Evolutionary conservation across 2,797 vertebrate species (phyloP), one percentile per base, ranked within the genome.

Genomic region (Catharus ustulatus): DNA sequence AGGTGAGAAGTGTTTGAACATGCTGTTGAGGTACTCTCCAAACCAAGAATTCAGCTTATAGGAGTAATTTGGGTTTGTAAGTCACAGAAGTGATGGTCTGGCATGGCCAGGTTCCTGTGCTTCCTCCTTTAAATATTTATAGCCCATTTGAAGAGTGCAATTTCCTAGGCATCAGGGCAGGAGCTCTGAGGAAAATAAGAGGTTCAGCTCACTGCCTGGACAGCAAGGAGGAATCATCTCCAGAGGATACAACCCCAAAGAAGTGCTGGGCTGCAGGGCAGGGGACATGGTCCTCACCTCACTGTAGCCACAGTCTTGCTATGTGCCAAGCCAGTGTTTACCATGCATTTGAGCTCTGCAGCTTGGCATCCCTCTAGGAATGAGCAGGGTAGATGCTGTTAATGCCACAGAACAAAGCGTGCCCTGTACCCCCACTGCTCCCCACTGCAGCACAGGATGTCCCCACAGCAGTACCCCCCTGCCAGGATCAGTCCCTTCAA

Each of bases 231-330:
- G 21, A 22, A 64, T 68, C 0, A 0, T 38, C 38, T 61, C 26
- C 2, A 0, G 16, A 42, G 38, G 23, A 71, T 22, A 34, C 1
- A 1, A 9, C 7, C 23, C 36, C 2, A 0, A 76, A 52, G 26
- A 67, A 55, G 4, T 8, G 34, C 51, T 54, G 74, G 66, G 26
- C 62, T 69, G n/a, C 20, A 45, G 42, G 48, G 63, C 55, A 79
- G 32, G 52, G 55, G 8, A 22, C 1, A 0, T 0, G 3, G 42
- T 54, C 63, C 27, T 45, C 68, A 23, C 45, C 21, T 59, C 62
- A 51, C 22, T 18, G 26, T 22, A 84, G 77, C 43, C 73, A 71
- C 1, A 5, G 36, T 42, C 34, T 55, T 71, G 51, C 51, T 64
- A 5, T 15, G 55, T 69, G 46, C 51, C 84, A 75, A 84, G 32